phyloP scores from a whole-genome alignment of 2,888 invertebrate genomes.

The Stenotaenia linearis region DNA sequence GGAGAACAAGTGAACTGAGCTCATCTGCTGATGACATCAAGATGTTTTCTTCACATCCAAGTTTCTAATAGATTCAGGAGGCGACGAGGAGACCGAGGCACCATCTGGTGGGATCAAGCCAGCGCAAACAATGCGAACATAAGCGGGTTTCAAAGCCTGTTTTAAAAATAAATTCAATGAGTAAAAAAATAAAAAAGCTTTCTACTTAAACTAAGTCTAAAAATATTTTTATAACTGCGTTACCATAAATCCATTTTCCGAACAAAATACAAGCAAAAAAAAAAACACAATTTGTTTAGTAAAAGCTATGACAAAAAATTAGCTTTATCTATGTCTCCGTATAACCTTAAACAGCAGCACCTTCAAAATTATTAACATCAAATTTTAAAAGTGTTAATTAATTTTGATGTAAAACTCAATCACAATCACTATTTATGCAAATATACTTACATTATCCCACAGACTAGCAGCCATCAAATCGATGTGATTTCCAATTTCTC shows the following conservation, averaged over 20 bases:
- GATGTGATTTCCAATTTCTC: slow-evolving; percentile 77
- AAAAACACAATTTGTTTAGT: no score
- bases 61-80: not conserved
- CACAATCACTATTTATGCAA: not conserved
- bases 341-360: no score
- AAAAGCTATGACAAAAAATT: no score
- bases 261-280: no score
- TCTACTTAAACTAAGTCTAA: no score
- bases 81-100: not conserved
- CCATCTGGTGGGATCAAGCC: not conserved
- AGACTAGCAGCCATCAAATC: slow-evolving; percentile 79
- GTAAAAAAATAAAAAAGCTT: no score
- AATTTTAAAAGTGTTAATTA: no score
- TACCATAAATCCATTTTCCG: no score
- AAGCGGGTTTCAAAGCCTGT: slow-evolving; percentile 24
- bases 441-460: slow-evolving; percentile 66
- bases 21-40: not conserved
- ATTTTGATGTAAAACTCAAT: not conserved
- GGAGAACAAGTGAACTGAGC: not conserved
- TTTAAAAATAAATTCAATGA: no score
- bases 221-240: no score
- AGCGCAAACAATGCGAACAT: slow-evolving; percentile 1
- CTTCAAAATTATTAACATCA: no score
- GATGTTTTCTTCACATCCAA: not conserved
- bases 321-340: no score